These are phyloP conservation scores for Tridacna crocea DNA, from an alignment of 2,888 invertebrate species.

Conservation along the genomic window DNA sequence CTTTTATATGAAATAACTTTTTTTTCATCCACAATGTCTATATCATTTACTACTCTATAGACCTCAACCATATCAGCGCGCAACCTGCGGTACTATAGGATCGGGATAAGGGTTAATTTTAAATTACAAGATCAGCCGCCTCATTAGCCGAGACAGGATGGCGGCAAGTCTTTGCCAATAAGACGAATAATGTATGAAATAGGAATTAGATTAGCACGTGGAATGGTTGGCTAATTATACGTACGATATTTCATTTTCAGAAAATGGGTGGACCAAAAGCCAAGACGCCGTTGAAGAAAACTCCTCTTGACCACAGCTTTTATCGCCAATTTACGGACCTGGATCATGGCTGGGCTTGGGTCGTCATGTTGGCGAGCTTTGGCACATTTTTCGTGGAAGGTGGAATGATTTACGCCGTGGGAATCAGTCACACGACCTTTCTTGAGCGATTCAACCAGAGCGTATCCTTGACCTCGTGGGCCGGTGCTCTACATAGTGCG, in stretches of 20 bases:
- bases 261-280: neutral
- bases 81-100: too few species aligned
- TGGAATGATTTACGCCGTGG: constrained; percentile 50
- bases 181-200: too few species aligned
- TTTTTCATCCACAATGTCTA: too few species aligned
- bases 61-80: too few species aligned
- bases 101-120: too few species aligned
- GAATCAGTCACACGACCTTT: constrained; percentile 50
- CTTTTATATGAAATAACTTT: too few species aligned
- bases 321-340: constrained; percentile 15
- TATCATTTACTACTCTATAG: too few species aligned
- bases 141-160: too few species aligned
- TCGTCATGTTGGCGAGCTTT: constrained; percentile 51
- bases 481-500: constrained; percentile 50
- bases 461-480: constrained; percentile 48
- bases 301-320: neutral
- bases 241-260: neutral
- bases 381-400: constrained; percentile 43
- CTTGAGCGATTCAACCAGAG: constrained; percentile 45
- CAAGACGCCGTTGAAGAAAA: neutral
- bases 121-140: too few species aligned
- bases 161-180: too few species aligned
- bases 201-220: too few species aligned
- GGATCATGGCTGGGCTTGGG: constrained; percentile 57
- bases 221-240: neutral